Evolutionary conservation across 2,888 invertebrate genomes (phyloP).

Genomic region (Zootermopsis nevadensis): DNA sequence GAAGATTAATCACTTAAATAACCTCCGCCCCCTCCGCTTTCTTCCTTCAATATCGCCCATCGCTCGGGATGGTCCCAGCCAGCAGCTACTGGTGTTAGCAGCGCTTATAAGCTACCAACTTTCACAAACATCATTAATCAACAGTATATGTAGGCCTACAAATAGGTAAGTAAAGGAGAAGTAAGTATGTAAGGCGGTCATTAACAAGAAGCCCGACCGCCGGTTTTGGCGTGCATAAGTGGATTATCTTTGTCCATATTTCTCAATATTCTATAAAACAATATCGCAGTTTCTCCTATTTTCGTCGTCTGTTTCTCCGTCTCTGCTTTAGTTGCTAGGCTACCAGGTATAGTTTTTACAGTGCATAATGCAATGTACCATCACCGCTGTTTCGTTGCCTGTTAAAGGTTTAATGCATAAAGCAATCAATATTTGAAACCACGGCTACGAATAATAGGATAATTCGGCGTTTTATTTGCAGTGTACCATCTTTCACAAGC

Average conservation of each 20-base stretch:
- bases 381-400: no score
- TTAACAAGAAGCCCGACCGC: not conserved
- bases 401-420: no score
- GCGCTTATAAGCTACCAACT: slow-evolving; percentile 4
- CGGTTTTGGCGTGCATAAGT: not conserved
- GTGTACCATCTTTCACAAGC: no score
- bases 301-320: no score
- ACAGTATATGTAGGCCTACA: not conserved
- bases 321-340: no score
- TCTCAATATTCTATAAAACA: not conserved
- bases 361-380: no score
- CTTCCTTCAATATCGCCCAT: slow-evolving; percentile 33
- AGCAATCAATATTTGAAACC: no score
- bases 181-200: slow-evolving; percentile 11
- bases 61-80: not conserved
- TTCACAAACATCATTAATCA: slow-evolving; percentile 36
- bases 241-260: not conserved
- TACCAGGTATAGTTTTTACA: no score
- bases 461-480: no score
- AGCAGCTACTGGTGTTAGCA: slow-evolving; percentile 19
- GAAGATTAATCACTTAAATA: slow-evolving; percentile 41
- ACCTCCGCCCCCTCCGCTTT: slow-evolving; percentile 3
- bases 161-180: not conserved
- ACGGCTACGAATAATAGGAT: no score
- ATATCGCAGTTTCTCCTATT: no score